Evolutionary conservation across 2,113 vertebrate genomes (phyloP).

Genomic region (Gambusia affinis): DNA sequence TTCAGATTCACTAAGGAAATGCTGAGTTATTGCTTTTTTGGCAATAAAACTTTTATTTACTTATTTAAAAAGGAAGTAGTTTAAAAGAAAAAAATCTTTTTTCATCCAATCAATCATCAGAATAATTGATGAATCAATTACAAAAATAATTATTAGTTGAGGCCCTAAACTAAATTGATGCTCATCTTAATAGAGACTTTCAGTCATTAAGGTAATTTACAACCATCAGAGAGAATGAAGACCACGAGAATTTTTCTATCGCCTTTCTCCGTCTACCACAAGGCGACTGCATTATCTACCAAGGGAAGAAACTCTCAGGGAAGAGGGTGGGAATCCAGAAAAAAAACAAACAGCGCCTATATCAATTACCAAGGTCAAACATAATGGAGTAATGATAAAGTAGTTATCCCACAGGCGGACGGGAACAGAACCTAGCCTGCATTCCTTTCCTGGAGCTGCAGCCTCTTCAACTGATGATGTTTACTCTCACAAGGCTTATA

Average conservation of each 20-base stretch:
- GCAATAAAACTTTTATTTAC: too few relatives aligned
- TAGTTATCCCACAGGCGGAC: slow-evolving; percentile 49
- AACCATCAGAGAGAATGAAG: slow-evolving; percentile 23
- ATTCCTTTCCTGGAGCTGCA: slow-evolving; percentile 42
- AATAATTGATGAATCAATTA: too few relatives aligned
- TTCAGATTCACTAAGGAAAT: too few relatives aligned
- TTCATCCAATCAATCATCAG: too few relatives aligned
- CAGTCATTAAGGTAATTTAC: slow-evolving; percentile 3
- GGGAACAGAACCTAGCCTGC: slow-evolving; percentile 30
- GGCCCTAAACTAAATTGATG: slow-evolving; percentile 2
- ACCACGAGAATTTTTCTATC: background rate
- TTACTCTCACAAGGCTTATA: slow-evolving; percentile 44
- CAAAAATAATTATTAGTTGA: too few relatives aligned
- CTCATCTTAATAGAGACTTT: slow-evolving; percentile 1
- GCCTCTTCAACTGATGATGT: slow-evolving; percentile 49
- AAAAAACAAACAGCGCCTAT: slow-evolving; percentile 60
- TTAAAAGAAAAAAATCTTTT: too few relatives aligned
- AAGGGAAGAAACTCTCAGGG: slow-evolving; percentile 20
- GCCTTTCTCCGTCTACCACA: slow-evolving; percentile 47
- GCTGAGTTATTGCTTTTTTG: too few relatives aligned
- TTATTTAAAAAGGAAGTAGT: too few relatives aligned
- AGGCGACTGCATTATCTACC: slow-evolving; percentile 25
- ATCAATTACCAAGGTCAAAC: slow-evolving; percentile 64
- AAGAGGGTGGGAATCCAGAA: slow-evolving; percentile 34
- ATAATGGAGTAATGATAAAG: slow-evolving; percentile 52